phyloP scores from a whole-genome alignment of 1,140 invertebrate genomes.

The Drosophila repletoides region DNA sequence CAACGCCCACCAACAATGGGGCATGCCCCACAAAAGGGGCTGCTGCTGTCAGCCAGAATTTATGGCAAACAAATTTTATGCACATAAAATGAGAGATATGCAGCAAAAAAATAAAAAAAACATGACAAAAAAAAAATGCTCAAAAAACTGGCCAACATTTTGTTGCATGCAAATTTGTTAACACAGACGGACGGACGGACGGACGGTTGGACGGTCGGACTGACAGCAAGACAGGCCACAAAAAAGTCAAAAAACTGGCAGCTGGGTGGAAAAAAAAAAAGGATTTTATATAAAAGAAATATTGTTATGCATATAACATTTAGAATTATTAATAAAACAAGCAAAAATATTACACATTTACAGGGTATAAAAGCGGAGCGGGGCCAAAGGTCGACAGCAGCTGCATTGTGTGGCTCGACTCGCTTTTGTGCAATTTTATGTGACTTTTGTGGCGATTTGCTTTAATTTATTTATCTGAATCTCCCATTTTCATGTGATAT shows the following conservation, averaged over 20 bases:
- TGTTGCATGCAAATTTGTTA: slow-evolving; percentile 55
- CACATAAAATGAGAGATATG: slow-evolving; percentile 29
- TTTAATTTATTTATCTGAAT: slow-evolving; percentile 35
- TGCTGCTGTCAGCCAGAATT: slow-evolving; percentile 41
- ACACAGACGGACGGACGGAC: slow-evolving; percentile 1
- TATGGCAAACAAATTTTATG: slow-evolving; percentile 53
- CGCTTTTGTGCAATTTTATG: slow-evolving; percentile 39
- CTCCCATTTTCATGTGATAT: neutral
- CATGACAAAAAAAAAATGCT: slow-evolving; percentile 4
- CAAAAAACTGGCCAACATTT: slow-evolving; percentile 25
- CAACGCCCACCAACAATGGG: slow-evolving; percentile 1
- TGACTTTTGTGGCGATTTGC: slow-evolving; percentile 38
- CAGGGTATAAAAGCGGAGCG: neutral
- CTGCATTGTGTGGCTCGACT: slow-evolving; percentile 23
- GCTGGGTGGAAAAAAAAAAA: neutral
- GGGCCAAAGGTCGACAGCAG: slow-evolving; percentile 21
- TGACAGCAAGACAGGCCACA: slow-evolving; percentile 18
- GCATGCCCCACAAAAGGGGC: slow-evolving; percentile 29
- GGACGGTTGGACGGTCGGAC: neutral
- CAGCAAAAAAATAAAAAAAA: slow-evolving; percentile 11
- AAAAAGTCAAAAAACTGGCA: slow-evolving; percentile 22
- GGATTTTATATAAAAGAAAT: slow-evolving; percentile 19
- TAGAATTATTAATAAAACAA: slow-evolving; percentile 43
- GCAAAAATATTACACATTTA: slow-evolving; percentile 10
- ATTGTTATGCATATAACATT: slow-evolving; percentile 41